Conservation (phyloP, 2,888 invertebrate species). For the Heteromurus nitidus region DNA sequence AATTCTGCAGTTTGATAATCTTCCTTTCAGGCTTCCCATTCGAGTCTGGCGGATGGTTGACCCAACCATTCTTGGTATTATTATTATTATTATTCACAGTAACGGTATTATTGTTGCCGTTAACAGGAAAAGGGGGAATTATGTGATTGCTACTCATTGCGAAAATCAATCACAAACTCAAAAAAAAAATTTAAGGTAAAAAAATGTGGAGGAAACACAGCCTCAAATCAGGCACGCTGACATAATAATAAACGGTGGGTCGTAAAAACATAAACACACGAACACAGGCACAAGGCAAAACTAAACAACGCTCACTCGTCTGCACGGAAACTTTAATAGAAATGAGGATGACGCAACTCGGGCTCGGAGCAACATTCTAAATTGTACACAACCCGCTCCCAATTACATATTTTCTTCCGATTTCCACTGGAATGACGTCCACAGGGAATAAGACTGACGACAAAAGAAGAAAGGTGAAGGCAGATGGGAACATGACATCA, state of each 20-base stretch:
- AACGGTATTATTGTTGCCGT: not conserved
- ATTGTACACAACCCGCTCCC: not conserved
- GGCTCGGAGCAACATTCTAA: not conserved
- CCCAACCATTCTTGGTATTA: not conserved
- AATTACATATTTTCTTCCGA: not conserved
- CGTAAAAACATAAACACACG: no score
- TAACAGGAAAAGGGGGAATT: not conserved
- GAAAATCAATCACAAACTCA: not conserved
- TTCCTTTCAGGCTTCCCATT: constrained; percentile 53
- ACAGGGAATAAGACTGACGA: not conserved
- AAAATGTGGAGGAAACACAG: not conserved
- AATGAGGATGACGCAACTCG: not conserved
- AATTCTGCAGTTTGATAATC: constrained; percentile 68
- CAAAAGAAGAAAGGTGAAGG: no score
- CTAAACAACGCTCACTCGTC: no score
- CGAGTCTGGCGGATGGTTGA: constrained; percentile 12
- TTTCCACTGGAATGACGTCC: not conserved
- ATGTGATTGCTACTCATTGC: constrained; percentile 13
- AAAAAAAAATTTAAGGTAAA: not conserved
- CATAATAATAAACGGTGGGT: no score
- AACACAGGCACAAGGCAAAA: not conserved
- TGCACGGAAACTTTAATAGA: not conserved
- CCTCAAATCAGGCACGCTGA: no score
- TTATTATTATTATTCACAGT: constrained; percentile 1
- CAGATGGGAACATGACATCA: not conserved